Evolutionary conservation across 2,113 vertebrate genomes (phyloP).

Genomic region (Hippocampus guttulatus): DNA sequence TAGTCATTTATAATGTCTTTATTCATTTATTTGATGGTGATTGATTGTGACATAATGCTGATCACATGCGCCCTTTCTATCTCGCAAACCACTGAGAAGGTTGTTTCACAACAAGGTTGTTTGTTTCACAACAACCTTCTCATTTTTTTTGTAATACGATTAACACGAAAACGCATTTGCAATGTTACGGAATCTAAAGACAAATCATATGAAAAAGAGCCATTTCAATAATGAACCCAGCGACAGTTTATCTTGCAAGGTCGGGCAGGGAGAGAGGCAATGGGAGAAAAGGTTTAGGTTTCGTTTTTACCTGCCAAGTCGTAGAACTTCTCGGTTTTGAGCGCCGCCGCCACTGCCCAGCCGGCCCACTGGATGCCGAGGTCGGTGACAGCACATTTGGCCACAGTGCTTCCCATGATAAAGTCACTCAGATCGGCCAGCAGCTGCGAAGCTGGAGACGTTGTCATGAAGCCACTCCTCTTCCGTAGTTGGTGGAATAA

Average conservation of each 20-base stretch:
- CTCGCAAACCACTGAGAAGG: not conserved
- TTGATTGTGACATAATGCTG: no score
- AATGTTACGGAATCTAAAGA: not conserved
- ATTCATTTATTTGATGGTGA: no score
- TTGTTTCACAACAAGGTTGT: not conserved
- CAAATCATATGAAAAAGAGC: not conserved
- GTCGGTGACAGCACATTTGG: constrained; percentile 62
- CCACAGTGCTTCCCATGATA: constrained; percentile 58
- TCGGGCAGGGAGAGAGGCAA: not conserved
- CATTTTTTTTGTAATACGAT: not conserved
- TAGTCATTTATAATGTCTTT: no score
- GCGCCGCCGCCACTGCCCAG: constrained; percentile 66
- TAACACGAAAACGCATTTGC: not conserved
- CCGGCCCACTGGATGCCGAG: constrained; percentile 71
- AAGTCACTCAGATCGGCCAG: constrained; percentile 36
- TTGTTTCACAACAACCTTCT: not conserved
- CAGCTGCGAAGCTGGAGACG: not conserved
- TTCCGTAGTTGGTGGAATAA: not conserved
- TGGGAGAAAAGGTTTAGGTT: not conserved
- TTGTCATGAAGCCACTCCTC: constrained; percentile 38
- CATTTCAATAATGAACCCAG: not conserved
- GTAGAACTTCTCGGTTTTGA: constrained; percentile 76
- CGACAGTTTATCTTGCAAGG: not conserved
- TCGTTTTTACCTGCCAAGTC: constrained; percentile 72
- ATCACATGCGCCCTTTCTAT: no score